Base-by-base conservation (phyloP, 2,797 vertebrate genomes). In the Acrossocheilus fasciatus region DNA sequence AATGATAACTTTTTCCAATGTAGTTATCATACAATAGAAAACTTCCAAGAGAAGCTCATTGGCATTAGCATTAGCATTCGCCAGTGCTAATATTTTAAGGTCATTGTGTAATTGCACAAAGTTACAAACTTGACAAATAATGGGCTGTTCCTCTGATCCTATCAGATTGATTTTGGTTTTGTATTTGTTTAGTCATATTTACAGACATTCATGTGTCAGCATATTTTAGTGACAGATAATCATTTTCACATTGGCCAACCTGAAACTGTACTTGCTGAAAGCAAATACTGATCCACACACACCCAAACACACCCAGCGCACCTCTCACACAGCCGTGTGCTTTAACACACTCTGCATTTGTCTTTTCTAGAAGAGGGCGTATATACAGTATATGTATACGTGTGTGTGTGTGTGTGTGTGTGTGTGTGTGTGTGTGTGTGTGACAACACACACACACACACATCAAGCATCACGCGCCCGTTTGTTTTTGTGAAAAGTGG, bases 251-350 rank as follows among this genome's bases (percentile, higher is more conserved):
- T 86, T 86, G 78, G 57, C 85, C 57, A 86, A 74, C 78, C 69
- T 73, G 85, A 82, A 77, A 82, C 78, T 78, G 23, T 23, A 73
- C 84, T 72, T 26, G 34, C 78, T 81, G 41, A 86, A 81, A 86
- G 30, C 81, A 84, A 85, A 88, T 50, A 82, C 83, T 75, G 77
- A 88, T 81, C 15, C 62, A 87, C 81, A 73, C 86, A 87, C 82
- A 75, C 87, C 82, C 87, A 73, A 84, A 87, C 82, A 85, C 87
- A 75, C 86, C 76, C 82, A 84, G 14, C 10, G 11, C 82, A 90
- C 59, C 66, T 91, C 82, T 36, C 34, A 73, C 39, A 41, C 79
- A 59, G 59, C 39, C 0, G 23, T 36, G 70, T 64, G 54, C 30
- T 41, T 30, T 36, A 68, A 82, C 43, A 84, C 78, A 87, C 82